Percentiles rank a stretch among this genome's conserved stretches.
These are phyloP conservation scores for Nomia melanderi DNA, from an alignment of 1,140 invertebrate genomes.

Conservation along the genomic window DNA sequence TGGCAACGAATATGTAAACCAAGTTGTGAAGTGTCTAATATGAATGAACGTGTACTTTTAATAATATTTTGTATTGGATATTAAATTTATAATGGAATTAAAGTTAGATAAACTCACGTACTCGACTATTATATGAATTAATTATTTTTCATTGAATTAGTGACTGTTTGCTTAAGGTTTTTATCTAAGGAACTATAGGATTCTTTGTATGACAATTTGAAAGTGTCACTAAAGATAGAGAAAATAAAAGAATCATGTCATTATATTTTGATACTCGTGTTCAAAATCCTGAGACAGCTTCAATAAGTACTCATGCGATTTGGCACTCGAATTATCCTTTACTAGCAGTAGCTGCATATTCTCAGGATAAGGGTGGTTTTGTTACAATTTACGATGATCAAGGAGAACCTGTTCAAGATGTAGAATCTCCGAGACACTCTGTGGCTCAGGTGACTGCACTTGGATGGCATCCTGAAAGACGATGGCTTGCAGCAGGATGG, in stretches of 20 bases:
- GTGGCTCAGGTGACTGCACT: conserved; percentile 90
- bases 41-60: background rate
- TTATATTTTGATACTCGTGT: conserved; percentile 89
- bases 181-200: background rate
- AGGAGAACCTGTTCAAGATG: conserved; percentile 89
- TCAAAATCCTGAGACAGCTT: conserved; percentile 85
- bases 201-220: background rate
- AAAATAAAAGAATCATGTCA: conserved; percentile 82
- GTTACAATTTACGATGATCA: conserved; percentile 94
- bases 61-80: too few species aligned
- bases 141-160: background rate
- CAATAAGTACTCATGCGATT: conserved; percentile 87
- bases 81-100: background rate
- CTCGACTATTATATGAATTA: background rate
- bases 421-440: conserved; percentile 88
- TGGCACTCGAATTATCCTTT: conserved; percentile 91
- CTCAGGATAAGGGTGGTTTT: conserved; percentile 92
- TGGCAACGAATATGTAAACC: conserved; percentile 34
- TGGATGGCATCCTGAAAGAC: conserved; percentile 93
- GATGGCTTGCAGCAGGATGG: conserved; percentile 92
- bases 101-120: background rate
- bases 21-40: conserved; percentile 18
- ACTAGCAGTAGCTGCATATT: conserved; percentile 92
- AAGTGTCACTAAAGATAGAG: background rate
- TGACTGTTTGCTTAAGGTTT: background rate